Conservation (phyloP, 1,140 invertebrate species). For the Vanessa atalanta region DNA sequence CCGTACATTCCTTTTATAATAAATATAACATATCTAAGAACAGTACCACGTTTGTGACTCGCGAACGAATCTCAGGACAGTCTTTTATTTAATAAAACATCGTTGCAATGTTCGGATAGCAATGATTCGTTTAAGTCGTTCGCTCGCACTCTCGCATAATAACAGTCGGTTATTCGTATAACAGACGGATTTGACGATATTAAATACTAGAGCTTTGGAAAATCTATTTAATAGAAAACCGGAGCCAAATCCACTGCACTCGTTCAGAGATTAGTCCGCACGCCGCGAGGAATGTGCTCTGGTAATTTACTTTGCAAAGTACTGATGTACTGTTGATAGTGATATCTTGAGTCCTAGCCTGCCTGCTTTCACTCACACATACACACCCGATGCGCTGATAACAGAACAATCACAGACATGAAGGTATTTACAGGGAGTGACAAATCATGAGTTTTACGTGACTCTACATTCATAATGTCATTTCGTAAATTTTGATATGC, state of each 20-base stretch:
- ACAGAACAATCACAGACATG: constrained; percentile 1
- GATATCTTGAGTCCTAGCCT: not conserved
- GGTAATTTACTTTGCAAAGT: not conserved
- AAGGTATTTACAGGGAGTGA: constrained; percentile 1
- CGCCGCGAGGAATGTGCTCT: not conserved
- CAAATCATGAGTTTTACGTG: not conserved
- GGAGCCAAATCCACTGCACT: not conserved
- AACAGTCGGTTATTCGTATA: not conserved
- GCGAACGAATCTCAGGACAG: too few relatives aligned
- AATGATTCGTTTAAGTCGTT: not conserved
- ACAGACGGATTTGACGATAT: not conserved
- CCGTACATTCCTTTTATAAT: too few relatives aligned
- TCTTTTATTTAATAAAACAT: too few relatives aligned
- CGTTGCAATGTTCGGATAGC: too few relatives aligned
- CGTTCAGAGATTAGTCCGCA: not conserved
- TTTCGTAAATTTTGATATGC: too few relatives aligned
- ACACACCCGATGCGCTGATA: not conserved
- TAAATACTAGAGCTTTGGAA: not conserved
- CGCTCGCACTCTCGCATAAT: not conserved
- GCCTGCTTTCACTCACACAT: not conserved
- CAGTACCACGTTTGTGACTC: too few relatives aligned
- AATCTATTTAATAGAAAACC: not conserved
- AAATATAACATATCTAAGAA: too few relatives aligned
- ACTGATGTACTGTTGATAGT: not conserved
- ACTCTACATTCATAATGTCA: not conserved